Evolutionary conservation across 2,113 vertebrate species (phyloP), one percentile per base, ranked within the genome.

Genomic region (Chrysochloris asiatica): DNA sequence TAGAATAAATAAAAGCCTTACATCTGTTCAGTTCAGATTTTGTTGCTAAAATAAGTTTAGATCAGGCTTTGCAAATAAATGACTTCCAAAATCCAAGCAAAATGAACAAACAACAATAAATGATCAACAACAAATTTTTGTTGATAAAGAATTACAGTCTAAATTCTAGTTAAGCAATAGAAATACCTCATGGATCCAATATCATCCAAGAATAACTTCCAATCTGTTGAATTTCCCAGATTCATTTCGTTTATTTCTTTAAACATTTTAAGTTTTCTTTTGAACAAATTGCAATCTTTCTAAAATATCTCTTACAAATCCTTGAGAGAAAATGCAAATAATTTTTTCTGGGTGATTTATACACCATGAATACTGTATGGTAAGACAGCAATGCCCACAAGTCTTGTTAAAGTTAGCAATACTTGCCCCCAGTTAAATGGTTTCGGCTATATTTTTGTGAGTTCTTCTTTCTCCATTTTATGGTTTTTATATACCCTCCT

Each of bases 241-340:
- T 48, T 41, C 65, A 61, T 86, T 11, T 72, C 54, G 56, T 36
- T 45, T 72, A 77, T 52, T 82, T 89, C 38, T 43, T 82, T 75
- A 73, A 61, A 72, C 11, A 50, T 79, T 78, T 86, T 41, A 71
- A 80, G 47, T 33, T 89, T 61, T 13, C 21, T 88, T 86, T 80
- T 65, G 83, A 63, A n/a, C 47, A 87, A n/a, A 83, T 56, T 83
- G 26, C n/a, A 88, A 67, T 61, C 65, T 93, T 81, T 87, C 59
- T 65, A 56, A 86, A 92, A 65, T 77, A 45, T 41, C 38, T 21
- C n/a, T 90, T 33, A 38, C 16, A 36, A 30, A 48, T 83, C 61
- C 19, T n/a, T n/a, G n/a, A n/a, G n/a, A n/a, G n/a, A n/a, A n/a
- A n/a, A n/a, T n/a, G n/a, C n/a, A n/a, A n/a, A n/a, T n/a, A 81